Percentiles rank a stretch among this genome's conserved stretches.
Evolutionary conservation across 1,140 invertebrate genomes (phyloP).

Genomic region (Cotesia vestalis): DNA sequence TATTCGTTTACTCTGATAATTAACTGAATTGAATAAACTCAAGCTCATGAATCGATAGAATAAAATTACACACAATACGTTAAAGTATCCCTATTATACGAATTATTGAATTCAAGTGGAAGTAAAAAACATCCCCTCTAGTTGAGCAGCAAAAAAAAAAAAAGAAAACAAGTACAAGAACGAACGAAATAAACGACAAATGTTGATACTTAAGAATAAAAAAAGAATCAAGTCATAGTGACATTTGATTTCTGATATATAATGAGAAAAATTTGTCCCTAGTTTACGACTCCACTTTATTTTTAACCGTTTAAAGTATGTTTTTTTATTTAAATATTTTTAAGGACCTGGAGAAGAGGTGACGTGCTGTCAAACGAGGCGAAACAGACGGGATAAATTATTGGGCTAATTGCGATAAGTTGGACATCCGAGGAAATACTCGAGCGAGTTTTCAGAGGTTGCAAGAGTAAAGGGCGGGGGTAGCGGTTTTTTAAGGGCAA

Average conservation of each 20-base stretch:
- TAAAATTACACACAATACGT: too few relatives aligned
- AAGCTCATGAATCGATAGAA: too few relatives aligned
- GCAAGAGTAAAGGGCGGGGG: constrained; percentile 1
- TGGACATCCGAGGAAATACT: constrained; percentile 49
- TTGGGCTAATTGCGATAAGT: constrained; percentile 63
- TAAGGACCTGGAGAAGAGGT: constrained; percentile 19
- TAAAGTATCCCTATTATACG: too few relatives aligned
- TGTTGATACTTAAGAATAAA: constrained; percentile 15
- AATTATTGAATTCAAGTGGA: too few relatives aligned
- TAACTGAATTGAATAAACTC: too few relatives aligned
- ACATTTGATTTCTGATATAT: constrained; percentile 20
- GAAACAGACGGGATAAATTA: constrained; percentile 50
- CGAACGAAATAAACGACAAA: constrained; percentile 2
- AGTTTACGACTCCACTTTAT: neutral
- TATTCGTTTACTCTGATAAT: too few relatives aligned
- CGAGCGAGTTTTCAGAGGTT: constrained; percentile 27
- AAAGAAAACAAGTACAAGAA: neutral
- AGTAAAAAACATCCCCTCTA: too few relatives aligned
- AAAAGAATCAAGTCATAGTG: constrained; percentile 8
- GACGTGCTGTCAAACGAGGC: constrained; percentile 43
- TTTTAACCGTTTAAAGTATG: neutral
- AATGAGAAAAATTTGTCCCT: constrained; percentile 27
- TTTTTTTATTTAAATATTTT: constrained; percentile 12
- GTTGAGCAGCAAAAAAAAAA: neutral
- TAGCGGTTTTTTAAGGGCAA: constrained; percentile 21